Evolutionary conservation across 92 coral and sea anemone genomes (phyloP).

Genomic region (Epizoanthus scotinus): DNA sequence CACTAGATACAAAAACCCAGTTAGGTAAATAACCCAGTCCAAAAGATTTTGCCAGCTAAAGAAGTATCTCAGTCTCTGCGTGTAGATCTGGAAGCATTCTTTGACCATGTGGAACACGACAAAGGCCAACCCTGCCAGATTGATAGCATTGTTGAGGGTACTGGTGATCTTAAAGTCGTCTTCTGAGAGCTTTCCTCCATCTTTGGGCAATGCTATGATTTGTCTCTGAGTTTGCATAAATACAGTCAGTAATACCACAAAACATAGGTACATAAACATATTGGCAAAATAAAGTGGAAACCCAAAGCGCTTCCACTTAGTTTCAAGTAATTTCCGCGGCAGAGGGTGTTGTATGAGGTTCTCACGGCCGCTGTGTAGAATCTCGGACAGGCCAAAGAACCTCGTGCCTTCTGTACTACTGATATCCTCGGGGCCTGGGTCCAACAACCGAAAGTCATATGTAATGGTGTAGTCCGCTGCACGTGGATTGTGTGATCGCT

Average conservation of each 20-base stretch:
- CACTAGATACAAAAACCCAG: slow-evolving; percentile 55
- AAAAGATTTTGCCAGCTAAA: slow-evolving; percentile 52
- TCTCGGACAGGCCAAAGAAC: slow-evolving; percentile 64
- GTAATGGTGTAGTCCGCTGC: slow-evolving; percentile 52
- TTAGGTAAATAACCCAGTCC: slow-evolving; percentile 59
- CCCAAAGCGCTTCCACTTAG: slow-evolving; percentile 80
- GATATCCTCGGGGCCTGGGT: slow-evolving; percentile 77
- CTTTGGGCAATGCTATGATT: neutral
- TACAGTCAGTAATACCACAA: slow-evolving; percentile 51
- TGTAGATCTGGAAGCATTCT: slow-evolving; percentile 60
- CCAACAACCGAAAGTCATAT: slow-evolving; percentile 79
- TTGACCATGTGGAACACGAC: slow-evolving; percentile 59
- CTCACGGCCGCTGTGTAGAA: slow-evolving; percentile 59
- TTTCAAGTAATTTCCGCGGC: slow-evolving; percentile 56
- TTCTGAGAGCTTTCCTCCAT: neutral
- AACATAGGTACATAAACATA: slow-evolving; percentile 52
- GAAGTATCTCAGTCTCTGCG: slow-evolving; percentile 55
- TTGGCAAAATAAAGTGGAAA: slow-evolving; percentile 60
- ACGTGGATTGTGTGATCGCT: slow-evolving; percentile 48
- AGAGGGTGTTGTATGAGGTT: slow-evolving; percentile 72
- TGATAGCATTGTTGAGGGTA: slow-evolving; percentile 28
- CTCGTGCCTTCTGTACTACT: slow-evolving; percentile 48
- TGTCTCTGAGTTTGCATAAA: slow-evolving; percentile 64
- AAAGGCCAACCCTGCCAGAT: slow-evolving; percentile 49
- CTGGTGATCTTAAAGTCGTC: slow-evolving; percentile 19